Base-by-base conservation (phyloP, 2,113 vertebrate genomes). In the Ctenomys sociabilis region DNA sequence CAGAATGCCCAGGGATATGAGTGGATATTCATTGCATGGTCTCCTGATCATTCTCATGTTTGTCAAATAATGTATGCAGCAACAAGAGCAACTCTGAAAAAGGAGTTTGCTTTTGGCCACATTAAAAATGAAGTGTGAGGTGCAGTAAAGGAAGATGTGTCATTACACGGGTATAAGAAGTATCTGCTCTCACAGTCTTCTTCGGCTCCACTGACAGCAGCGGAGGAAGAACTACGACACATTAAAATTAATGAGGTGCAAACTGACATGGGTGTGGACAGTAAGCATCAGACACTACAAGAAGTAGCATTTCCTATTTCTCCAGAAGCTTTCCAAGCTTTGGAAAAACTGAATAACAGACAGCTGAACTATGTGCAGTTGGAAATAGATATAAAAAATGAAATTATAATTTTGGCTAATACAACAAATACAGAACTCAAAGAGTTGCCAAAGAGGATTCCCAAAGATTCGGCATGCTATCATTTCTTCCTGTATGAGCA, bases 401-500 rank as follows among this genome's bases (percentile, higher is more conserved):
- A 99, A 99, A 98, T 98, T 80, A 99, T 99, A 93, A 98, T 98
- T 98, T 98, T 99, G 99, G 99, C 99, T 96, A 98, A 92, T 98
- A 99, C 99, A 22, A 97, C 99, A 96, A 52, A 52, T 52, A 13
- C 52, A 52, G 52, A 52, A 52, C 52, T 52, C 87, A 99, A 98
- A 95, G 99, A 99, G 91, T 99, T 99, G 97, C 99, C 99, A 86
- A 98, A 98, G 98, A 98, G 99, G 98, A 98, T 99, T 98, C 99
- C 99, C 59, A 99, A 99, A 98, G 99, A 99, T 70, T 98, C 99
- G 37, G 99, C 99, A 0, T 99, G 99, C 16, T 99, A 99, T 97
- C 99, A 99, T 98, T 99, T 99, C 98, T 99, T 99, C 98, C 98
- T 99, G 85, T 99, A 99, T 98, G 99, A 99, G 96, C 99, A 99